Percentiles rank a stretch among this genome's conserved stretches.
Evolutionary conservation across 2,113 vertebrate genomes (phyloP).

Genomic region (Corvus cornix): DNA sequence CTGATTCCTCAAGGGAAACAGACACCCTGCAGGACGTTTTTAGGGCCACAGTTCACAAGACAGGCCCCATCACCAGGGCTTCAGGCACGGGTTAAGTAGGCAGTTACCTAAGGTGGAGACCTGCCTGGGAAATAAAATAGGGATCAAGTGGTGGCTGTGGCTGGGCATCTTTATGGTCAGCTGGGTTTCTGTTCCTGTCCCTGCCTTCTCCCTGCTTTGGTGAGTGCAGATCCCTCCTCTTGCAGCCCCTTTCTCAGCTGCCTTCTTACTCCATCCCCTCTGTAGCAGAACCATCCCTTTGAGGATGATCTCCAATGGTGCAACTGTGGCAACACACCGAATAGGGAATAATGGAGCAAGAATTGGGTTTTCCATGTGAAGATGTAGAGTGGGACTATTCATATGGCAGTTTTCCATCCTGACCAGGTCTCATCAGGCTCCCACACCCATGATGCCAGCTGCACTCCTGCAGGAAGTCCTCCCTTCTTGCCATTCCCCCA

Average conservation of each 20-base stretch:
- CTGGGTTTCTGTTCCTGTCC: neutral
- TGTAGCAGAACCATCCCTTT: neutral
- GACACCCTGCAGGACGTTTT: neutral
- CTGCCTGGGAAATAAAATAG: neutral
- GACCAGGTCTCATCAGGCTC: neutral
- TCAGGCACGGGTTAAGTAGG: neutral
- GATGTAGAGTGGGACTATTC: neutral
- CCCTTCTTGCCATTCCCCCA: neutral
- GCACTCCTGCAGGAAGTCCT: neutral
- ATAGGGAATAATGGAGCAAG: neutral
- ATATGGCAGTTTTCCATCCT: neutral
- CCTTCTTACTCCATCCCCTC: neutral
- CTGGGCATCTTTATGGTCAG: neutral
- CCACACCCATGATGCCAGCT: neutral
- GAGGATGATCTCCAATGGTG: neutral
- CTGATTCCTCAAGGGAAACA: neutral
- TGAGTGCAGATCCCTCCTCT: neutral
- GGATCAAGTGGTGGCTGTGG: neutral
- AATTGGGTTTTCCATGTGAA: neutral
- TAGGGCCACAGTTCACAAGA: neutral
- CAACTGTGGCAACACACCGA: neutral
- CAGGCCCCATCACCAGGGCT: neutral
- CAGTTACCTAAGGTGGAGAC: neutral
- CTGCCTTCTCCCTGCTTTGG: neutral
- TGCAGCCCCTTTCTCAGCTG: neutral